Percentiles rank a stretch among this genome's conserved stretches.
These are phyloP conservation scores for Philopedon plagiatum DNA, from an alignment of 2,888 invertebrate species.

Conservation along the genomic window DNA sequence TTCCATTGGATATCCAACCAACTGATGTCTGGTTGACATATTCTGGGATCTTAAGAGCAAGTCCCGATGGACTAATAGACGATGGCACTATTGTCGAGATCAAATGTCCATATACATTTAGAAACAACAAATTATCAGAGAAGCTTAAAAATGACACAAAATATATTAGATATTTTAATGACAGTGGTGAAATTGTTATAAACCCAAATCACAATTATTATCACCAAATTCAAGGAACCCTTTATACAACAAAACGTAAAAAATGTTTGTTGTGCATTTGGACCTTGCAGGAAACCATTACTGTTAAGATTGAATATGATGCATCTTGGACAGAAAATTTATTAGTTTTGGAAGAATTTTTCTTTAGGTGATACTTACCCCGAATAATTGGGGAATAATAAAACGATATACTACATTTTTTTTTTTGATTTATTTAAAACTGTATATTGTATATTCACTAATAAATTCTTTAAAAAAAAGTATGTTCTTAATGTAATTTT, in stretches of 20 bases:
- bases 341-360: background rate
- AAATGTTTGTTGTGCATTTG: background rate
- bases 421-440: too few relatives aligned
- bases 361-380: background rate
- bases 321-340: background rate
- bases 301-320: background rate
- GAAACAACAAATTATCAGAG: constrained; percentile 19
- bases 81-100: constrained; percentile 30
- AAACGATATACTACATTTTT: background rate
- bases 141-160: constrained; percentile 8
- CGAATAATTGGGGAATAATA: background rate
- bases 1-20: background rate
- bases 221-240: too few relatives aligned
- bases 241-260: too few relatives aligned
- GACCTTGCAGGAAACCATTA: background rate
- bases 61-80: constrained; percentile 30
- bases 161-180: background rate
- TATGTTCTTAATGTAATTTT: background rate
- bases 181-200: background rate
- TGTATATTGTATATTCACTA: background rate
- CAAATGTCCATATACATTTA: constrained; percentile 23
- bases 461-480: background rate
- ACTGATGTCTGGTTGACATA: constrained; percentile 26
- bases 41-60: constrained; percentile 23
- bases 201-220: background rate